Conservation (phyloP, 2,797 vertebrate species). For the Etheostoma perlongum region DNA sequence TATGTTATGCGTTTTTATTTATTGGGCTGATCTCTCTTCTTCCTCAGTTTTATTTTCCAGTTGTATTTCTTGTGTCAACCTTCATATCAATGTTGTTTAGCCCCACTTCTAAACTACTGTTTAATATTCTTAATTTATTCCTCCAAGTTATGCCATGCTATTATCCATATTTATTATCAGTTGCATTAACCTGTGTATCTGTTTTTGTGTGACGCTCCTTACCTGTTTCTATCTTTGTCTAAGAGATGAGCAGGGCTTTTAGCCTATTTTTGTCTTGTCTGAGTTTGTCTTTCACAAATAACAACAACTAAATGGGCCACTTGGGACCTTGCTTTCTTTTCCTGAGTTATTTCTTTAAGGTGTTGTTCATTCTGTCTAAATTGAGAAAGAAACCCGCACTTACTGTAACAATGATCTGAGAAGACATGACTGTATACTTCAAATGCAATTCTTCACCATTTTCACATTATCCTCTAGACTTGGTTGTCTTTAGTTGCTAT, state of each 20-base stretch:
- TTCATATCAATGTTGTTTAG: not conserved
- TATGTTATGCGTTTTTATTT: not conserved
- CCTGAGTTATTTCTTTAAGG: conserved; percentile 6
- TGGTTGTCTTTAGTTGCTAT: not conserved
- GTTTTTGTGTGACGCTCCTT: conserved; percentile 18
- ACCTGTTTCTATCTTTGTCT: conserved; percentile 31
- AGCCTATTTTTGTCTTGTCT: conserved; percentile 60
- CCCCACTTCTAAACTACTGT: not conserved
- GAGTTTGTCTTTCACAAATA: conserved; percentile 45
- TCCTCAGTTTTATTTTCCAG: not conserved
- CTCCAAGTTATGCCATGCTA: not conserved
- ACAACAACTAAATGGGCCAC: conserved; percentile 48
- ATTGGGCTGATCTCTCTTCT: not conserved
- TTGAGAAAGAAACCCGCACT: not conserved
- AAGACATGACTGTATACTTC: not conserved
- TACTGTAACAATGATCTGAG: conserved; percentile 9
- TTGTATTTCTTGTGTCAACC: not conserved
- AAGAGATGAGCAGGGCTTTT: conserved; percentile 30
- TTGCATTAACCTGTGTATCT: not conserved
- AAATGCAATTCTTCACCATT: not conserved
- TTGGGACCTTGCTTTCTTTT: conserved; percentile 27
- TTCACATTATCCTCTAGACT: conserved; percentile 4
- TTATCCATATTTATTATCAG: conserved; percentile 12
- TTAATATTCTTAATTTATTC: not conserved
- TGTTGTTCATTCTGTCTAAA: conserved; percentile 40